Evolutionary conservation across 2,797 vertebrate species (phyloP), one percentile per base, ranked within the genome.

Genomic region (Loriculus beryllinus): DNA sequence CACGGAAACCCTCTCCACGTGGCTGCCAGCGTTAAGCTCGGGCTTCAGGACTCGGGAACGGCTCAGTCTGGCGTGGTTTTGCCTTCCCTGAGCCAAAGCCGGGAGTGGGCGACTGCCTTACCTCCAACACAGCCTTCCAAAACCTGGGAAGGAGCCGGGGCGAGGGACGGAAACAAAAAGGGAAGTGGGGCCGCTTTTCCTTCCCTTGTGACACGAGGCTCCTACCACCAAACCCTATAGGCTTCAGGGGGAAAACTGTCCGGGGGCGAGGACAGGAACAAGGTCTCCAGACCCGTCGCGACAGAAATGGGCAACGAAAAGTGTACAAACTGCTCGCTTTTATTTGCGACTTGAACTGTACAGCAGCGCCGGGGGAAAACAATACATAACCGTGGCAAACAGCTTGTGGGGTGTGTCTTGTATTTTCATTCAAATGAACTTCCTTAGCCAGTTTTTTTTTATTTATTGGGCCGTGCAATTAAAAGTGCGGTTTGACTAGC

Each of bases 401-500:
- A 84, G 93, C 82, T 72, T 84, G 90, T 13, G 77, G 77, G 88
- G 87, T 77, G 94, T 93, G 94, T 40, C 80, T 76, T 40, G 43
- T 67, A 23, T 95, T 96, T 79, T 86, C 40, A 93, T 95, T 95
- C 90, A 92, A 94, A 95, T 95, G 65, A 89, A 89, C 84, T 92
- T 80, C 45, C 75, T 65, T 39, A 65, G 88, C 90, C 75, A 90
- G 82, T 86, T 54, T 49, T 54, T 56, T 67, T 62, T 56, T 54
- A 87, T 91, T 88, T 80, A 80, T 85, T 85, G 92, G 82, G 65
- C 83, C 10, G 22, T 68, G 92, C 92, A 75, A 89, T 93, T 77
- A 88, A 67, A 88, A 83, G 82, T 67, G 83, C 88, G 19, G 45
- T 88, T 80, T 67, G 92, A 88, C 76, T 52, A 35, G 65, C 93